These are phyloP conservation scores for Xyrauchen texanus DNA, from an alignment of 2,113 vertebrate genomes.

Conservation along the genomic window DNA sequence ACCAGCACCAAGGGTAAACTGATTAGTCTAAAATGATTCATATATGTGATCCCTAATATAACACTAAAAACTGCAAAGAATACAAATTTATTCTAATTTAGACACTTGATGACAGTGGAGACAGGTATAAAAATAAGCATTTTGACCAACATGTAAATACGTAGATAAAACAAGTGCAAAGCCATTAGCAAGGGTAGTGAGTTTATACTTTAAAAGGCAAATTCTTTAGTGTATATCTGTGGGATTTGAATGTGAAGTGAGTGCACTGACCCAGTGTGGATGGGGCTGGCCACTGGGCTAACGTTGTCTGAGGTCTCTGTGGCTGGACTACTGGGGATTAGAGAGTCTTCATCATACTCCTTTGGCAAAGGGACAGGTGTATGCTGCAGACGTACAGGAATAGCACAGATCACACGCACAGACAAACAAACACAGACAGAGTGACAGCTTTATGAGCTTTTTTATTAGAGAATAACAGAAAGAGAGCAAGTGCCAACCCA, in stretches of 20 bases:
- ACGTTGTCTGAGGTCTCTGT: conserved; percentile 98
- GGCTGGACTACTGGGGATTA: conserved; percentile 95
- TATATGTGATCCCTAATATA: too few relatives aligned
- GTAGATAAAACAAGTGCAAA: conserved; percentile 29
- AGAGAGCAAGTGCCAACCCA: neutral
- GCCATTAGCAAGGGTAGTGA: neutral
- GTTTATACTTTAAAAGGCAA: neutral
- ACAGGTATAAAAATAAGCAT: conserved; percentile 32
- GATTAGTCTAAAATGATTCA: too few relatives aligned
- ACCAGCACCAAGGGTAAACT: too few relatives aligned
- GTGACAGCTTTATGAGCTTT: neutral
- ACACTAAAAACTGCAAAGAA: too few relatives aligned
- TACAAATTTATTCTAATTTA: too few relatives aligned
- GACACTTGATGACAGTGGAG: neutral
- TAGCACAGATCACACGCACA: conserved; percentile 35
- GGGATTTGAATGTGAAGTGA: neutral
- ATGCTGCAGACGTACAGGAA: conserved; percentile 65
- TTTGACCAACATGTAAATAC: conserved; percentile 32
- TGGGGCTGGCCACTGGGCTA: conserved; percentile 95
- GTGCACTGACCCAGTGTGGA: conserved; percentile 90
- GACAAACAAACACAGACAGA: conserved; percentile 19
- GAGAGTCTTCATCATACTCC: conserved; percentile 94
- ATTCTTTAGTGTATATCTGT: neutral
- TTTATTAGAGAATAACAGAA: neutral
- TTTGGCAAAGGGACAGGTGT: conserved; percentile 81